Evolutionary conservation across 2,113 vertebrate genomes (phyloP), one percentile per base, ranked within the genome.

Genomic region (Varanus salvator): DNA sequence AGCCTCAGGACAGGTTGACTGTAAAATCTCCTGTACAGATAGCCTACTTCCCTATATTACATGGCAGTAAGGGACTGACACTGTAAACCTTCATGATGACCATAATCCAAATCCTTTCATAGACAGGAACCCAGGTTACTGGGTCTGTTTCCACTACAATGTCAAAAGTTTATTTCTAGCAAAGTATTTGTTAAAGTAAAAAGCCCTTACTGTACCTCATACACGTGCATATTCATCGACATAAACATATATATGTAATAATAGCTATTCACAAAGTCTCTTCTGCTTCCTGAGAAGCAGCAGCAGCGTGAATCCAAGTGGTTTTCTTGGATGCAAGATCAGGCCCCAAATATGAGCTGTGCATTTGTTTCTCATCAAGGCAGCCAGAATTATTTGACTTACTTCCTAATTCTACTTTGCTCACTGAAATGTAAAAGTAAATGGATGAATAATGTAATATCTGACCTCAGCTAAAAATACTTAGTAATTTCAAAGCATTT

Each of bases 291-390:
- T 0, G 66, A 69, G 44, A n/a, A 72, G 0, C 7, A 3, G 6
- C 31, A 17, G 0, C 68, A 31, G 0, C 0, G 0, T 1, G 1
- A 66, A 17, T 34, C 23, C 64, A 9, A 0, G 8, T 1, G 0
- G 1, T 1, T 27, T 11, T 25, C 84, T 69, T 84, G 4, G 31
- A 34, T 74, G 21, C 68, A 8, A 19, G n/a, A 0, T 19, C 86
- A 88, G 54, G 86, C 87, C 27, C 44, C 90, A 66, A 14, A 38
- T 4, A 9, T 8, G 75, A 81, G 66, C 84, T 77, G 86, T 88
- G 27, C 8, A 0, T 52, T 85, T 66, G 0, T 71, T 92, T 17
- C 84, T 85, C 11, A 17, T 3, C 69, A 8, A 38, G 0, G 0
- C 64, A 38, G 77, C 80, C 87, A 14, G 34, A 6, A 89, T 68